Conservation (phyloP, 2,797 vertebrate genomes). For the Bovichtus diacanthus region DNA sequence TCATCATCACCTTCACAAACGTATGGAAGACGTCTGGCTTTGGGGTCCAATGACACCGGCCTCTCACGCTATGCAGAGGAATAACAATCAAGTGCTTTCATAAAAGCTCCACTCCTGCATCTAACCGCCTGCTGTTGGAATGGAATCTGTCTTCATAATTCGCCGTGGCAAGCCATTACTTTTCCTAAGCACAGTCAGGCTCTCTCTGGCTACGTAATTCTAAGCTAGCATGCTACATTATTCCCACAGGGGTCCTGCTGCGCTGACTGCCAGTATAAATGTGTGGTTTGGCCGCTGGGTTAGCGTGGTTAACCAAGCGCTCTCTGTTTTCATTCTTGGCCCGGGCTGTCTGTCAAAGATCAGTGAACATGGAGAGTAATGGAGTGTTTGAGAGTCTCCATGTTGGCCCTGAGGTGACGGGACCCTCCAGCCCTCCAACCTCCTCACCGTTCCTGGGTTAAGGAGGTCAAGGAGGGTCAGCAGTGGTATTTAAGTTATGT, state of each 20-base stretch:
- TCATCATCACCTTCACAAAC: constrained; percentile 15
- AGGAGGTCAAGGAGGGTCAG: constrained; percentile 13
- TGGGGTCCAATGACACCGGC: background rate
- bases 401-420: background rate
- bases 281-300: constrained; percentile 62
- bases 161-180: constrained; percentile 31
- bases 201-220: constrained; percentile 30
- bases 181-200: constrained; percentile 27
- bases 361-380: constrained; percentile 29
- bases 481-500: background rate
- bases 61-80: constrained; percentile 25
- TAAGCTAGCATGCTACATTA: constrained; percentile 46
- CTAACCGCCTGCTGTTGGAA: background rate
- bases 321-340: constrained; percentile 36
- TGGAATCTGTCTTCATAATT: constrained; percentile 55
- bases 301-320: constrained; percentile 38
- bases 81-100: constrained; percentile 48
- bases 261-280: constrained; percentile 53
- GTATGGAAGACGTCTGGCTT: background rate
- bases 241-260: constrained; percentile 31
- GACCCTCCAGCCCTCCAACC: background rate
- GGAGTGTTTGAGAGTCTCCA: constrained; percentile 33
- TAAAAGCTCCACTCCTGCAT: constrained; percentile 27
- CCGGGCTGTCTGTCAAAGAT: constrained; percentile 25
- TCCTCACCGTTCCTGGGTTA: background rate